Conservation (phyloP, 1,140 invertebrate genomes). For the Popillia japonica region DNA sequence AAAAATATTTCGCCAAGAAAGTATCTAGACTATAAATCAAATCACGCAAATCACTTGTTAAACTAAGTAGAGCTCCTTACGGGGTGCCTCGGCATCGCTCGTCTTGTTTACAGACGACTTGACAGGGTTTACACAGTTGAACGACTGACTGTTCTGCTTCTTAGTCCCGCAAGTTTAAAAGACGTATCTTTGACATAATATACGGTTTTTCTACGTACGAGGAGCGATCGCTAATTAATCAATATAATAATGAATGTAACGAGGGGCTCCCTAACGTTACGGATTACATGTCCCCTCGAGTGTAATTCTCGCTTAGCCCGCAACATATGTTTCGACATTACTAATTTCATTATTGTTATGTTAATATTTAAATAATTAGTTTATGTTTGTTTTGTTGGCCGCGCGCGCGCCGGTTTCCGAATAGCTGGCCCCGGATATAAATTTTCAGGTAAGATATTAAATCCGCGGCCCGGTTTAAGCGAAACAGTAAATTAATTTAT, state of each 20-base stretch:
- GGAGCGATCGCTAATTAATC: no score
- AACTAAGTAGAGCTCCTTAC: conserved; percentile 18
- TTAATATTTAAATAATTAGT: conserved; percentile 30
- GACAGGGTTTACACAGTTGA: conserved; percentile 23
- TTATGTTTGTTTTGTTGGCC: neutral
- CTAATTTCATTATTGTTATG: conserved; percentile 25
- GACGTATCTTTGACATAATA: conserved; percentile 16
- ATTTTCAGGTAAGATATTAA: conserved; percentile 21
- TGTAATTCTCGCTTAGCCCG: neutral
- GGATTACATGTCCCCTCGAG: neutral
- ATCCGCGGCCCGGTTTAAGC: neutral
- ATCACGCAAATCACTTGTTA: conserved; percentile 31
- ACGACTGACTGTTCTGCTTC: conserved; percentile 18
- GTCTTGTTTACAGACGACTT: conserved; percentile 32
- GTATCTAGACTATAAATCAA: conserved; percentile 27
- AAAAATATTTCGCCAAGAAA: no score
- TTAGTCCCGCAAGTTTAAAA: conserved; percentile 25
- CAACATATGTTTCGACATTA: neutral
- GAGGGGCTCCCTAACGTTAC: no score
- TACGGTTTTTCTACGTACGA: conserved; percentile 25
- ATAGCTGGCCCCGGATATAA: neutral
- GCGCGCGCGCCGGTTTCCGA: no score
- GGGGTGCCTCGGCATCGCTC: neutral
- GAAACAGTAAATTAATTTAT: conserved; percentile 25
- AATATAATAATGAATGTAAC: neutral